phyloP scores from a whole-genome alignment of 1,140 invertebrate genomes.

The Listronotus bonariensis region DNA sequence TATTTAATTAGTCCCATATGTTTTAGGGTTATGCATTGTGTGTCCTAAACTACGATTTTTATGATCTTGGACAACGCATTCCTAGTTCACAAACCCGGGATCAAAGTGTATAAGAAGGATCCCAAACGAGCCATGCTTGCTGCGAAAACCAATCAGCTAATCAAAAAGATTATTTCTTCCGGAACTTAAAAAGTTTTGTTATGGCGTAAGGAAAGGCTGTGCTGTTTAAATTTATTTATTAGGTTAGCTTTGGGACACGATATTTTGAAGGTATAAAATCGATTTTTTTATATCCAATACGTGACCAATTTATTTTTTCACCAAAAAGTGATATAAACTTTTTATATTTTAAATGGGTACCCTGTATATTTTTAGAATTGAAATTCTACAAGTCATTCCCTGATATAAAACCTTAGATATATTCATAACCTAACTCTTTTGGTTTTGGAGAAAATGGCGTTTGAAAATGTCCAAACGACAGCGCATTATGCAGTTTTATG shows the following conservation, averaged over 20 bases:
- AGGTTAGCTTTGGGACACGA: neutral
- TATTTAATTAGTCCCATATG: constrained; percentile 37
- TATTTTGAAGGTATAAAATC: constrained; percentile 3
- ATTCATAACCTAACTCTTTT: too few relatives aligned
- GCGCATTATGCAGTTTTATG: too few relatives aligned
- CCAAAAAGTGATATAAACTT: too few relatives aligned
- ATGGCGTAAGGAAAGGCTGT: constrained; percentile 78
- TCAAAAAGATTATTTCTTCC: constrained; percentile 79
- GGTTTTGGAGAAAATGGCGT: too few relatives aligned
- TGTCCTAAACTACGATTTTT: constrained; percentile 86
- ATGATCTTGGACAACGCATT: constrained; percentile 89
- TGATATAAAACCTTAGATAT: too few relatives aligned
- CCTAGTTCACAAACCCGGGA: constrained; percentile 84
- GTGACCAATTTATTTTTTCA: too few relatives aligned
- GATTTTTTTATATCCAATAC: too few relatives aligned
- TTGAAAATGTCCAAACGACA: too few relatives aligned
- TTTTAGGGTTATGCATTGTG: constrained; percentile 85
- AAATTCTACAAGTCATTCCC: too few relatives aligned
- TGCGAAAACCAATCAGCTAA: constrained; percentile 76
- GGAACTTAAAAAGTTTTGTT: constrained; percentile 84
- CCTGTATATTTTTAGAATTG: too few relatives aligned
- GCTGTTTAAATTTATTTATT: constrained; percentile 63
- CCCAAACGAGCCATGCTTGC: constrained; percentile 74
- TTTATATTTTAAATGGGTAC: too few relatives aligned
- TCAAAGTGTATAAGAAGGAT: constrained; percentile 80